Evolutionary conservation across 2,888 invertebrate species (phyloP), one percentile per base, ranked within the genome.

Genomic region (Uropetala carovei): DNA sequence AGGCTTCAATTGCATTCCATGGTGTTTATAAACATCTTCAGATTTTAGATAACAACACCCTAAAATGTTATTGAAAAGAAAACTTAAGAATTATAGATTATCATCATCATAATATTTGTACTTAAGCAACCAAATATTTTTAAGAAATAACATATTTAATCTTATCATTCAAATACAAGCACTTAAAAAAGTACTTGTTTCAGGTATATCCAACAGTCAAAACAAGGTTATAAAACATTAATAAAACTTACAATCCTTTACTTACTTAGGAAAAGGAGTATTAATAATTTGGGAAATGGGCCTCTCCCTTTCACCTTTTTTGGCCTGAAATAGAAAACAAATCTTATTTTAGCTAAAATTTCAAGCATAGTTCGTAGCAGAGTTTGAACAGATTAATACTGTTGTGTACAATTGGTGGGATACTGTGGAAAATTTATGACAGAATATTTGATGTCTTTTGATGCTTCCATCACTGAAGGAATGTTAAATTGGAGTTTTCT

Each of bases 231-330:
- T n/a, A n/a, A n/a, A n/a, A n/a, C n/a, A n/a, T n/a, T n/a, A n/a
- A n/a, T n/a, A n/a, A n/a, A n/a, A 5, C 43, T 43, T 3, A 5
- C 5, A 43, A 43, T 43, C 43, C 43, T 43, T 43, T 8, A 89
- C 89, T 89, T 89, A 89, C 89, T 89, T 89, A 2, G 89, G 89
- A 68, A 64, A 89, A n/a, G 60, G 89, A n/a, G 89, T 60, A 64
- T 59, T 89, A n/a, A 64, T 64, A n/a, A 64, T 64, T n/a, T 89
- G 89, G 43, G 30, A 64, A 14, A 86, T 58, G 16, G 58, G 16
- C 58, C 27, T 86, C 18, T 56, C 83, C n/a, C 43, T 56, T 4
- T 83, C 89, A 64, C 56, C 64, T 27, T 89, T 89, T 64, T 89
- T 89, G 64, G n/a, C 43, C 89, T 89, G 64, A n/a, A 89, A 89